Base-by-base conservation (phyloP, 2,113 vertebrate species). In the Odocoileus virginianus region DNA sequence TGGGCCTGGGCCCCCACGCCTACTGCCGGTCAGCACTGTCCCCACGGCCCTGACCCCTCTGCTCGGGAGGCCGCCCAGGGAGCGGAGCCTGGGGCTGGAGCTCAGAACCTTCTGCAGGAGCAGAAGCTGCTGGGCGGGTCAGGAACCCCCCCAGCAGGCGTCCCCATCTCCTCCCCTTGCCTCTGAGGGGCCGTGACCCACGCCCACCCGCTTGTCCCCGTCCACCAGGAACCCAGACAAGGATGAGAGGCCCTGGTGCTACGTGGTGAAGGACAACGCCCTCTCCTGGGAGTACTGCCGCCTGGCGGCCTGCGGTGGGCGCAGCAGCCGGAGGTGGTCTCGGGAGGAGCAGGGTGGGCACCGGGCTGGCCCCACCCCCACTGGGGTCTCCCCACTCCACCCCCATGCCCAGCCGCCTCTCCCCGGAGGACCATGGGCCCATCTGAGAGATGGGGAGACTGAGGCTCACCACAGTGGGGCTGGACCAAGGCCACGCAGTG, bases 211-310 rank as follows among this genome's bases (percentile, higher is more conserved):
- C 25, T 33, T 25, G 36, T 47, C 8, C 30, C 1, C 3, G 30
- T 11, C 0, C 90, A 19, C 55, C 98, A 99, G 99, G 98, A 99
- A 99, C 98, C 99, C 99, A 9, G 99, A 99, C 94, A 94, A 98
- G 15, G 99, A 99, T 93, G 98, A 99, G 90, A 98, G 93, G 93
- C 99, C 99, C 0, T 99, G 99, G 99, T 99, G 99, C 98, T 99
- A 99, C 97, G 99, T 99, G 40, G 97, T 99, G 97, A 99, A 98
- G 97, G 98, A 99, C 55, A 97, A 97, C 28, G 98, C 96, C 28
- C 98, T 99, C 89, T 99, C 99, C 95, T 99, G 99, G 99, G 99
- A 99, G 9, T 99, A 99, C 96, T 99, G 99, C 97, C 96, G 97
- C 33, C 54, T 99, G 96, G 97, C 97, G 3, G 40, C 96, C 60